These are phyloP conservation scores for Poecile montanus DNA, from an alignment of 2,797 vertebrate species.

Conservation along the genomic window DNA sequence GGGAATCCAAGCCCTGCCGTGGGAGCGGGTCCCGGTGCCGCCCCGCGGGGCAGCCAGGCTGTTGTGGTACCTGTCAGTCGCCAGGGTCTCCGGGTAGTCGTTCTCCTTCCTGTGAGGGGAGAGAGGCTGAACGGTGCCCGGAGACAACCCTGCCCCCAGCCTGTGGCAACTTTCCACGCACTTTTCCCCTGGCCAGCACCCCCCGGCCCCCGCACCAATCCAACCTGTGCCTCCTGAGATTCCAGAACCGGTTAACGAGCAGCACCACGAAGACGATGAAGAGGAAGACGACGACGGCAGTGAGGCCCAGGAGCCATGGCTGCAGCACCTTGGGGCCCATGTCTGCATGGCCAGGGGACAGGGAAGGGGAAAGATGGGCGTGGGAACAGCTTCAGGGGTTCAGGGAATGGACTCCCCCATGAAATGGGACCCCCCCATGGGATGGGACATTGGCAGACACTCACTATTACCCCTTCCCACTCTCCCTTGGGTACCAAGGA, in stretches of 20 bases:
- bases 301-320: slow-evolving; percentile 85
- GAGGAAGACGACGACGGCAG: slow-evolving; percentile 84
- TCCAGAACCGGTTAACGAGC: slow-evolving; percentile 79
- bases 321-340: slow-evolving; percentile 61
- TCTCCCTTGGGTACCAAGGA: neutral
- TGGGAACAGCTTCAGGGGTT: neutral
- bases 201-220: neutral
- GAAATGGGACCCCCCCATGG: neutral
- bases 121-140: neutral
- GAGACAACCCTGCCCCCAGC: neutral
- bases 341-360: neutral
- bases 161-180: no score
- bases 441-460: neutral
- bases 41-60: no score
- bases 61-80: neutral
- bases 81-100: neutral
- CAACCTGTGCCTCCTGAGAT: slow-evolving; percentile 69
- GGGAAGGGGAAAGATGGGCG: neutral
- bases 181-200: accelerated
- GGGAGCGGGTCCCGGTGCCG: accelerated
- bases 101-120: neutral
- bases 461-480: neutral
- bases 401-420: neutral
- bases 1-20: neutral
- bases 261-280: slow-evolving; percentile 81